Percentiles rank a stretch among this genome's conserved stretches.
These are phyloP conservation scores for Diaphora mendica DNA, from an alignment of 2,888 invertebrate genomes.

Conservation along the genomic window DNA sequence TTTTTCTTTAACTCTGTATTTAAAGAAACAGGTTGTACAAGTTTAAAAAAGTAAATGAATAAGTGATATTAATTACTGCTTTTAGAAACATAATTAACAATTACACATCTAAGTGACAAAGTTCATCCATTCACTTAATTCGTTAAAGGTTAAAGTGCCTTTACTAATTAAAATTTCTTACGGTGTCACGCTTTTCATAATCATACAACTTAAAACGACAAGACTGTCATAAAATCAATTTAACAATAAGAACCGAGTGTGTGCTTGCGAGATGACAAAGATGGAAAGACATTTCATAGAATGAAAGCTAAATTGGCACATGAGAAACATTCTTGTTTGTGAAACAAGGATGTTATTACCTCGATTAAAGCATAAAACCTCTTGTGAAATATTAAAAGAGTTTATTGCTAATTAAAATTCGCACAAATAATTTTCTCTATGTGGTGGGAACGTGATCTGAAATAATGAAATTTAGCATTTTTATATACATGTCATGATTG, in stretches of 20 bases:
- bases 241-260: conserved; percentile 1
- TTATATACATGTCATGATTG: not conserved
- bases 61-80: conserved; percentile 30
- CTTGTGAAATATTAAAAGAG: not conserved
- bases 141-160: conserved; percentile 33
- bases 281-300: conserved; percentile 19
- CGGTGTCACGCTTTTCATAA: conserved; percentile 17
- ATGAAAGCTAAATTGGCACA: conserved; percentile 22
- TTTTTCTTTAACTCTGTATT: not conserved
- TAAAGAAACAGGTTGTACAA: not conserved
- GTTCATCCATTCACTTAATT: conserved; percentile 34
- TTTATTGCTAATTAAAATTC: not conserved
- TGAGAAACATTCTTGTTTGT: conserved; percentile 8
- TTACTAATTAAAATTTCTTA: conserved; percentile 30
- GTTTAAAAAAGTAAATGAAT: conserved; percentile 2
- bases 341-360: not conserved
- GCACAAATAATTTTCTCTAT: not conserved
- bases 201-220: conserved; percentile 22
- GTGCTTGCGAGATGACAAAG: conserved; percentile 19
- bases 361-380: not conserved
- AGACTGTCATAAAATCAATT: conserved; percentile 25
- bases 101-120: conserved; percentile 35
- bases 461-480: not conserved
- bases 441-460: not conserved
- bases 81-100: conserved; percentile 40